Evolutionary conservation across 2,888 invertebrate species (phyloP).

Genomic region (Diogma glabrata): DNA sequence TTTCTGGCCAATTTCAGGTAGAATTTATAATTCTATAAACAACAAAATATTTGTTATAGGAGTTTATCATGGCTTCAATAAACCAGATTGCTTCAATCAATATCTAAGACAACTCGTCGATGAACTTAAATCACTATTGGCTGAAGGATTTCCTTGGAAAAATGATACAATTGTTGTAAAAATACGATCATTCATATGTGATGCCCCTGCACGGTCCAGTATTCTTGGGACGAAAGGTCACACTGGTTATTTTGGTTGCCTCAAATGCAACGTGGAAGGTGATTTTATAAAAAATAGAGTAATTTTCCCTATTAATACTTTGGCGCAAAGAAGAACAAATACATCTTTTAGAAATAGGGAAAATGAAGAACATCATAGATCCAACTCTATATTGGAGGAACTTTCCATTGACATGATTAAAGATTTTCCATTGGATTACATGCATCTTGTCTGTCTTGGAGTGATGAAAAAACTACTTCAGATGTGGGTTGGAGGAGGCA

Average conservation of each 20-base stretch:
- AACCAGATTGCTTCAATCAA: neutral
- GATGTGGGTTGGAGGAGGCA: conserved; percentile 11
- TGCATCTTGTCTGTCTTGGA: neutral
- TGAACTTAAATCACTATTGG: conserved; percentile 11
- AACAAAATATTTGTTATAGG: too few relatives aligned
- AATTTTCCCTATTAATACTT: conserved; percentile 11
- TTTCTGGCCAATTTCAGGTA: too few relatives aligned
- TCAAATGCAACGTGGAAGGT: conserved; percentile 13
- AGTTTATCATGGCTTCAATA: neutral
- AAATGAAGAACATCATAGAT: conserved; percentile 18
- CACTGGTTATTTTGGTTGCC: conserved; percentile 14
- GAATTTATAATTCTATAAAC: too few relatives aligned
- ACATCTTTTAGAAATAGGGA: conserved; percentile 12
- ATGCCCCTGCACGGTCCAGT: conserved; percentile 14
- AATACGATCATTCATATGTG: conserved; percentile 13
- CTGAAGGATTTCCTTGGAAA: conserved; percentile 11
- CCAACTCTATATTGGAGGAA: conserved; percentile 17
- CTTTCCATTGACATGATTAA: conserved; percentile 18
- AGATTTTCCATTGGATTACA: conserved; percentile 9
- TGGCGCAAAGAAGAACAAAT: conserved; percentile 7
- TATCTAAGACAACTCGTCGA: conserved; percentile 1
- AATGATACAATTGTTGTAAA: conserved; percentile 9
- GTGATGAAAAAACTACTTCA: conserved; percentile 13
- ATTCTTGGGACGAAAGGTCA: conserved; percentile 13
- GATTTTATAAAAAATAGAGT: conserved; percentile 15